Evolutionary conservation across 1,140 invertebrate genomes (phyloP), one percentile per base, ranked within the genome.

Genomic region (Acyrthosiphon pisum): DNA sequence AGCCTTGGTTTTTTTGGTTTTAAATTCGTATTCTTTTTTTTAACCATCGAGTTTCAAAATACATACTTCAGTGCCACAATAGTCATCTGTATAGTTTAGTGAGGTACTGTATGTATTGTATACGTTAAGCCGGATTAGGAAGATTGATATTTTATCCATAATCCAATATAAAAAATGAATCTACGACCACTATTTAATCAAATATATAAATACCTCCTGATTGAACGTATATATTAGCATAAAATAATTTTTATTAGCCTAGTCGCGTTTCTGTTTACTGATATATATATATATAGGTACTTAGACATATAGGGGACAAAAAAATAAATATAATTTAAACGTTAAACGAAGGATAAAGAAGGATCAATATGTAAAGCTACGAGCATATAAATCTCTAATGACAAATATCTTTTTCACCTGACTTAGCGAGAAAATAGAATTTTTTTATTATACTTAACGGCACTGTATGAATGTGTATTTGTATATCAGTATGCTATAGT

Each of bases 81-180:
- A 44, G 37, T 44, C 26, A 68, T 68, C 60, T 68, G 60, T 68
- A 68, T 44, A 23, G 83, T 84, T 48, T 48, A 84, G 2, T 84
- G 14, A 6, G 14, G 84, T 46, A 87, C 44, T 87, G 30, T 44
- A 14, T 46, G 41, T 37, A 37, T 83, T 41, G 84, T 41, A 44
- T 86, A 46, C 60, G 84, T 86, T n/a, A 87, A 48, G 44, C 46
- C 84, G 84, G 84, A n/a, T 87, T 87, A 48, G 84, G 44, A 87
- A 35, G 44, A 87, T 46, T 87, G 41, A 87, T 87, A 84, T 48
- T 87, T 48, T 48, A 46, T 23, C 84, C 44, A 87, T 87, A 87
- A 87, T 87, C 84, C 84, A 87, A 87, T 48, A 48, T 87, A 46
- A 87, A 87, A 87, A 87, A 87, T 87, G 44, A 87, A 87, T 87